Percentiles rank a stretch among this genome's conserved stretches.
Conservation (phyloP, 2,888 invertebrate species). For the Agonopterix subpropinquella region DNA sequence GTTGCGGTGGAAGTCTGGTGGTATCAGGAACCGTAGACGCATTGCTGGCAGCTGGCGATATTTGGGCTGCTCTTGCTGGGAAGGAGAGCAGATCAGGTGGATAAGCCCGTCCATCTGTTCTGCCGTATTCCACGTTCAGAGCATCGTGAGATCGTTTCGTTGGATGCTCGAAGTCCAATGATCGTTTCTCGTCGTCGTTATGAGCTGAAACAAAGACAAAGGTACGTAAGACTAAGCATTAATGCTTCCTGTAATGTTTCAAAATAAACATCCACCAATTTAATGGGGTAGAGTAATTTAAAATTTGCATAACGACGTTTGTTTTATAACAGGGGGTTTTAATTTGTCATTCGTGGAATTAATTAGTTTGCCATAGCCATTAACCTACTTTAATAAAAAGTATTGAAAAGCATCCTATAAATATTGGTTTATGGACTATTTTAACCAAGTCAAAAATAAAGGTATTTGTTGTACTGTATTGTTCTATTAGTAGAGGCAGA, state of each 20-base stretch:
- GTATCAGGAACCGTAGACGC: constrained; percentile 87
- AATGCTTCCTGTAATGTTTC: constrained; percentile 2
- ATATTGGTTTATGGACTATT: no score
- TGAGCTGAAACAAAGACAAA: constrained; percentile 59
- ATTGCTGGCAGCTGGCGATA: constrained; percentile 87
- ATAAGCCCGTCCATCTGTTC: constrained; percentile 77
- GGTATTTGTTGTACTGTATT: no score
- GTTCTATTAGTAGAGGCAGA: no score
- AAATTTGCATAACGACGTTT: constrained; percentile 9
- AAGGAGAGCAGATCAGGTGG: constrained; percentile 90
- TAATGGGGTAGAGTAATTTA: constrained; percentile 1
- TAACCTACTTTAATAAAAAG: background rate
- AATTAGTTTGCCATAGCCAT: constrained; percentile 6
- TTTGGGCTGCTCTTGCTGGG: constrained; percentile 81
- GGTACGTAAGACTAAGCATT: constrained; percentile 1
- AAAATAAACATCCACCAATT: constrained; percentile 3
- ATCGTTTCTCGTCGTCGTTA: constrained; percentile 82
- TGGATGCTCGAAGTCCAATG: constrained; percentile 79
- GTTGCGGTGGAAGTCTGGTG: constrained; percentile 76
- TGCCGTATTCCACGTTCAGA: constrained; percentile 71
- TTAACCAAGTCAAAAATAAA: no score
- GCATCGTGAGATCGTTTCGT: constrained; percentile 73
- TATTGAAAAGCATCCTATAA: no score
- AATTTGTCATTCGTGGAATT: constrained; percentile 5
- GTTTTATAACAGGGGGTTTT: constrained; percentile 4